Evolutionary conservation across 2,888 invertebrate species (phyloP).

Genomic region (Volucella bombylans): DNA sequence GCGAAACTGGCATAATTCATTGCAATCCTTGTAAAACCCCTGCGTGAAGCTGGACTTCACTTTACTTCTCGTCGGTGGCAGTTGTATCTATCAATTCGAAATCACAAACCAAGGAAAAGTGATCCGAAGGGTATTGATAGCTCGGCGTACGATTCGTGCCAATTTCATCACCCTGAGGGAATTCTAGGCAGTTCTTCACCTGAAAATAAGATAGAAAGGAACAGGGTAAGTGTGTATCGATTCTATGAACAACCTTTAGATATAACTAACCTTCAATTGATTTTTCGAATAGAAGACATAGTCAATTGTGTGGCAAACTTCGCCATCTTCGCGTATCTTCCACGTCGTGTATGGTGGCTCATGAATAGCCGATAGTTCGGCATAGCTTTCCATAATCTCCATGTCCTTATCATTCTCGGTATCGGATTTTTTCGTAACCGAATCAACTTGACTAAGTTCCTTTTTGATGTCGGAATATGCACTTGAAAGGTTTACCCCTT

Average conservation of each 20-base stretch:
- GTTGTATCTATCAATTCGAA: constrained; percentile 81
- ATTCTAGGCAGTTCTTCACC: constrained; percentile 82
- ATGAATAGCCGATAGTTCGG: constrained; percentile 78
- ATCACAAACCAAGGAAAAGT: constrained; percentile 88
- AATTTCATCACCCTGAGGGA: constrained; percentile 87
- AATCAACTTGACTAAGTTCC: constrained; percentile 73
- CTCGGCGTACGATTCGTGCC: constrained; percentile 87
- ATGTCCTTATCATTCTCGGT: constrained; percentile 38
- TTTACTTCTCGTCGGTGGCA: constrained; percentile 26
- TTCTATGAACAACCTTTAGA: background rate
- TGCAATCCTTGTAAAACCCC: constrained; percentile 19
- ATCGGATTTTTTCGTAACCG: constrained; percentile 35
- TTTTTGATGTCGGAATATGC: constrained; percentile 83
- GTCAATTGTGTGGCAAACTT: constrained; percentile 89
- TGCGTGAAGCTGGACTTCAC: background rate
- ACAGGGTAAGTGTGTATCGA: background rate
- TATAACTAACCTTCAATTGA: constrained; percentile 83
- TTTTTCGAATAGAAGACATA: constrained; percentile 87
- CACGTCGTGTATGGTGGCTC: constrained; percentile 90
- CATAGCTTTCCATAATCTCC: constrained; percentile 72
- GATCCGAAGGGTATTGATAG: constrained; percentile 89
- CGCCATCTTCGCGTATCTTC: constrained; percentile 88
- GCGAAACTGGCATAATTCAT: constrained; percentile 54
- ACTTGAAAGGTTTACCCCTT: constrained; percentile 82
- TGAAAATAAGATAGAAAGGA: constrained; percentile 53